These are phyloP conservation scores for Rhipidura dahli DNA, from an alignment of 2,113 vertebrate genomes.

Conservation along the genomic window DNA sequence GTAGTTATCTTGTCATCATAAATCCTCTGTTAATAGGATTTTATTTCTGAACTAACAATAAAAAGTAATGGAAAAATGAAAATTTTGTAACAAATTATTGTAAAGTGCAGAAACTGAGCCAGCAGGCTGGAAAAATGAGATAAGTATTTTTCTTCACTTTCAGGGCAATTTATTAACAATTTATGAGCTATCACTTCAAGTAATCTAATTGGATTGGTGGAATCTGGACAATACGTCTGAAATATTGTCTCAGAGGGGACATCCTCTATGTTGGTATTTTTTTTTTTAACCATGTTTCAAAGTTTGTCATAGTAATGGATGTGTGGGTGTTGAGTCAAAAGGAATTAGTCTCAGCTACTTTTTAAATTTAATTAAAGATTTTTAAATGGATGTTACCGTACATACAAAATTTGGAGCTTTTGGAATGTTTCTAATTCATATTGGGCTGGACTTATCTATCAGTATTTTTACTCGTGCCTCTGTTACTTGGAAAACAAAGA, in stretches of 20 bases:
- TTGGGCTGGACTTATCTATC: background rate
- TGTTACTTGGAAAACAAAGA: background rate
- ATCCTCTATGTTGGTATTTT: background rate
- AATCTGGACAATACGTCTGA: conserved; percentile 57
- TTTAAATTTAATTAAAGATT: background rate
- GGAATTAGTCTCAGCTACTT: background rate
- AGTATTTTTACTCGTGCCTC: background rate
- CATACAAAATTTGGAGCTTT: background rate
- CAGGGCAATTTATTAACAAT: conserved; percentile 67
- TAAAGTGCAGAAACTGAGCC: conserved; percentile 52
- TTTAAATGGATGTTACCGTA: background rate
- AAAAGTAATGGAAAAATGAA: conserved; percentile 69
- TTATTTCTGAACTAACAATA: conserved; percentile 67
- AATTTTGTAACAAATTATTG: conserved; percentile 58
- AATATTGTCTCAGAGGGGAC: conserved; percentile 40
- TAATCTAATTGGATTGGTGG: conserved; percentile 59
- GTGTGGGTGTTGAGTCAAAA: background rate
- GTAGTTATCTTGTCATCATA: conserved; percentile 69
- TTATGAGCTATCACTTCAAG: conserved; percentile 68
- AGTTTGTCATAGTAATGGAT: background rate
- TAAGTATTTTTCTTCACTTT: conserved; percentile 59
- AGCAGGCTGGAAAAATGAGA: conserved; percentile 60
- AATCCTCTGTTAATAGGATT: conserved; percentile 62
- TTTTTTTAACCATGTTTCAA: background rate
- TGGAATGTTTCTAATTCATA: background rate